These are phyloP conservation scores for Alentia gelatinosa DNA, from an alignment of 2,888 invertebrate genomes.

Conservation along the genomic window DNA sequence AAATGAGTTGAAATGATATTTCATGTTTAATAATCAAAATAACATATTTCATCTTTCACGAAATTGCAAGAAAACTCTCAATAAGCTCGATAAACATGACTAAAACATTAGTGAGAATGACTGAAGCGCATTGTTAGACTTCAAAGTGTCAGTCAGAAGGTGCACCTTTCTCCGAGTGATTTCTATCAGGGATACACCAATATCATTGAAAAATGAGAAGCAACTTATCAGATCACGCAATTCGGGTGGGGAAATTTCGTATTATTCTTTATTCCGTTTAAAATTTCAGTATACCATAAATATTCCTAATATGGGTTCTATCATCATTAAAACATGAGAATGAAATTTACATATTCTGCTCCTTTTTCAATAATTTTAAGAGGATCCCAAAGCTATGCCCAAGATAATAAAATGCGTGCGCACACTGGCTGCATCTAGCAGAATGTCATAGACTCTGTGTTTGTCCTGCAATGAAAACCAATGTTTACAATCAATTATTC, in stretches of 20 bases:
- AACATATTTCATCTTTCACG: no score
- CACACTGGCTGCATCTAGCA: background rate
- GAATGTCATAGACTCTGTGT: background rate
- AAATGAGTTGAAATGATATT: no score
- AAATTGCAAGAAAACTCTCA: no score
- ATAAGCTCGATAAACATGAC: no score
- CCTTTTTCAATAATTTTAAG: background rate
- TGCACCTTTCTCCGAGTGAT: background rate
- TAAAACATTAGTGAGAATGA: no score
- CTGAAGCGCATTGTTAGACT: no score
- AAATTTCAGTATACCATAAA: no score
- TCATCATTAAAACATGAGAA: background rate
- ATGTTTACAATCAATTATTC: background rate
- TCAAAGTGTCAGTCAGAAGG: background rate
- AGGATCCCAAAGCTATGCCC: background rate
- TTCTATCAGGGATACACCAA: background rate
- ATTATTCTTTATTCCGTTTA: no score
- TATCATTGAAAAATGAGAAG: background rate
- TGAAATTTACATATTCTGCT: background rate
- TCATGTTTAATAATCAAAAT: no score
- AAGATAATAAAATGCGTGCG: background rate
- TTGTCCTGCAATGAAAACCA: background rate
- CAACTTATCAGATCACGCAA: background rate
- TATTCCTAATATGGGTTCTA: no score
- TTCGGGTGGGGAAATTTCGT: background rate